Conservation (phyloP, 2,113 vertebrate species). For the Strix uralensis region DNA sequence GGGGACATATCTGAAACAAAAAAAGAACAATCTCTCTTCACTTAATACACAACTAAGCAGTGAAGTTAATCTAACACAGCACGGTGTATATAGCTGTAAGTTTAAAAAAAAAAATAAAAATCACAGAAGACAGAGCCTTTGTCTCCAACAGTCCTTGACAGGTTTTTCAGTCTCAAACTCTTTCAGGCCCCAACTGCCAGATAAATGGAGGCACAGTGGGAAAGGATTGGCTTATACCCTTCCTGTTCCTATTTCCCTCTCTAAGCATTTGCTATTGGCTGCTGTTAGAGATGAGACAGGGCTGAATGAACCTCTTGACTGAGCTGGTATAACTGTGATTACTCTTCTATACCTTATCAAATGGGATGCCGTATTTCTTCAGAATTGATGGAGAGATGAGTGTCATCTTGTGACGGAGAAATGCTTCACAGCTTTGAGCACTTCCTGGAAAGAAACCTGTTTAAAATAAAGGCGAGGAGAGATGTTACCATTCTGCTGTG, state of each 20-base stretch:
- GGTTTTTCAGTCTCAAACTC: neutral
- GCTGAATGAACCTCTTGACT: neutral
- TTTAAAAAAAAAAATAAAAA: neutral
- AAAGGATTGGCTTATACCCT: neutral
- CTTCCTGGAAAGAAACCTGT: slow-evolving; percentile 98
- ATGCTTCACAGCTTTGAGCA: slow-evolving; percentile 96
- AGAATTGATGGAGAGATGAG: slow-evolving; percentile 95
- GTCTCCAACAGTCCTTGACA: neutral
- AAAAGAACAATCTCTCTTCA: neutral
- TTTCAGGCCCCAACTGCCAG: neutral
- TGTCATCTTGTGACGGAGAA: slow-evolving; percentile 98
- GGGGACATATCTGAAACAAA: neutral
- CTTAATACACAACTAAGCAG: neutral
- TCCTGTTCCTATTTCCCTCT: neutral
- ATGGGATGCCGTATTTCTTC: slow-evolving; percentile 95
- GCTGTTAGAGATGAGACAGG: neutral
- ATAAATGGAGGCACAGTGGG: neutral
- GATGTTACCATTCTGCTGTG: neutral
- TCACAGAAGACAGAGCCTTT: neutral
- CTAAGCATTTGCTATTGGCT: neutral
- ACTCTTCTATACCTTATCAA: slow-evolving; percentile 85
- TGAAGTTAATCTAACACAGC: neutral
- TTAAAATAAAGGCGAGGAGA: neutral
- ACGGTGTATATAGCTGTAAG: neutral
- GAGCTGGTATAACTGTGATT: neutral